Conservation (phyloP, 1,140 invertebrate genomes). For the Branchinecta lindahli region DNA sequence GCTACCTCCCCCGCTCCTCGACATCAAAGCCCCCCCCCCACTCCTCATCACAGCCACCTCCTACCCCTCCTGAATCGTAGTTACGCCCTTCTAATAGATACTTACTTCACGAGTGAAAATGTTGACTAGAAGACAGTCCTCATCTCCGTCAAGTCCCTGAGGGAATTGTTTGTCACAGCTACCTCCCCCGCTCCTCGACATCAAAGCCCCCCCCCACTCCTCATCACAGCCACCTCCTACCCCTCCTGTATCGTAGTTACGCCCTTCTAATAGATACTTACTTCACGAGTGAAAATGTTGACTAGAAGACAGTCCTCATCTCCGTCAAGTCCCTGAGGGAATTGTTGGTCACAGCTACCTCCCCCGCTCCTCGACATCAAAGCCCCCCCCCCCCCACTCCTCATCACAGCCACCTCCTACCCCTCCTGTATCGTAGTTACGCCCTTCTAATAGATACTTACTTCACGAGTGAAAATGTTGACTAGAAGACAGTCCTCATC, state of each 20-base stretch:
- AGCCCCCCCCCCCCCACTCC: no score
- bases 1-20: no score
- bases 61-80: no score
- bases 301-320: slow-evolving; percentile 16
- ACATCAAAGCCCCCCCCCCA: no score
- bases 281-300: slow-evolving; percentile 15
- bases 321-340: background rate
- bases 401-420: no score
- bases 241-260: background rate
- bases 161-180: slow-evolving; percentile 9
- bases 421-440: background rate
- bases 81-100: background rate
- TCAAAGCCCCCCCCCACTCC: no score
- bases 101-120: slow-evolving; percentile 15
- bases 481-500: slow-evolving; percentile 17
- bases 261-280: background rate
- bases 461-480: slow-evolving; percentile 16
- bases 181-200: no score
- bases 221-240: no score
- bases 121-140: slow-evolving; percentile 16
- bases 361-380: no score
- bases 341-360: slow-evolving; percentile 12
- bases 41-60: no score
- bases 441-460: background rate
- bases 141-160: background rate